Percentiles rank a stretch among this genome's conserved stretches.
Evolutionary conservation across 2,888 invertebrate genomes (phyloP).

Genomic region (Chalcosyrphus nemorum): DNA sequence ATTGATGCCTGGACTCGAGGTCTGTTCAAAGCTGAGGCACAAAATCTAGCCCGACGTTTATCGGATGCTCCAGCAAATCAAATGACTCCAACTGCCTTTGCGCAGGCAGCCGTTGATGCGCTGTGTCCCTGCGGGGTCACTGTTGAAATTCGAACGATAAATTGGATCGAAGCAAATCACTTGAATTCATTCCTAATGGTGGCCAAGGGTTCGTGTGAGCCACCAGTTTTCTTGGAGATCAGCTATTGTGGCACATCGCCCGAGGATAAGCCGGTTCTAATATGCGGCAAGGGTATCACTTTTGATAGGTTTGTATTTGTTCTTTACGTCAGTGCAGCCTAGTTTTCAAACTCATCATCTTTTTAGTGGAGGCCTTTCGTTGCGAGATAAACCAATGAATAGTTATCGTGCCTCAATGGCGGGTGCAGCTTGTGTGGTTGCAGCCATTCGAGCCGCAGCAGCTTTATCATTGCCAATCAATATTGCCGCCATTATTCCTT

Average conservation of each 20-base stretch:
- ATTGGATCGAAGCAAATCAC: slow-evolving; percentile 83
- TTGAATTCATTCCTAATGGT: slow-evolving; percentile 82
- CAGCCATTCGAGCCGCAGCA: slow-evolving; percentile 82
- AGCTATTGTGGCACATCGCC: slow-evolving; percentile 80
- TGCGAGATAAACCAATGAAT: slow-evolving; percentile 58
- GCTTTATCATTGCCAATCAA: slow-evolving; percentile 82
- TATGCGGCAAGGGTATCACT: slow-evolving; percentile 83
- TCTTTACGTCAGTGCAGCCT: too few relatives aligned
- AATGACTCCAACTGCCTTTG: slow-evolving; percentile 88
- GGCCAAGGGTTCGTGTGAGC: slow-evolving; percentile 80
- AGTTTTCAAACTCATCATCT: not conserved
- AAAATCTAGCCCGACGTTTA: slow-evolving; percentile 87
- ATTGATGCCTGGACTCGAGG: slow-evolving; percentile 84
- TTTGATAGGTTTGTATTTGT: slow-evolving; percentile 83
- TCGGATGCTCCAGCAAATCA: slow-evolving; percentile 87
- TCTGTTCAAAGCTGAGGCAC: slow-evolving; percentile 85
- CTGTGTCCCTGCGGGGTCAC: slow-evolving; percentile 83
- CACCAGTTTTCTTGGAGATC: slow-evolving; percentile 83
- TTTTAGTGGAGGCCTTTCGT: slow-evolving; percentile 74
- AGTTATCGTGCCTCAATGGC: slow-evolving; percentile 83
- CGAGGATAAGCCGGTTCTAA: slow-evolving; percentile 81
- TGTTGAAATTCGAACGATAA: slow-evolving; percentile 79
- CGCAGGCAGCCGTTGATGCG: slow-evolving; percentile 84
- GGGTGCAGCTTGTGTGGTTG: slow-evolving; percentile 84
- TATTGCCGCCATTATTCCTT: slow-evolving; percentile 78